Conservation (phyloP, 1,140 invertebrate species). For the Drosophila santomea region DNA sequence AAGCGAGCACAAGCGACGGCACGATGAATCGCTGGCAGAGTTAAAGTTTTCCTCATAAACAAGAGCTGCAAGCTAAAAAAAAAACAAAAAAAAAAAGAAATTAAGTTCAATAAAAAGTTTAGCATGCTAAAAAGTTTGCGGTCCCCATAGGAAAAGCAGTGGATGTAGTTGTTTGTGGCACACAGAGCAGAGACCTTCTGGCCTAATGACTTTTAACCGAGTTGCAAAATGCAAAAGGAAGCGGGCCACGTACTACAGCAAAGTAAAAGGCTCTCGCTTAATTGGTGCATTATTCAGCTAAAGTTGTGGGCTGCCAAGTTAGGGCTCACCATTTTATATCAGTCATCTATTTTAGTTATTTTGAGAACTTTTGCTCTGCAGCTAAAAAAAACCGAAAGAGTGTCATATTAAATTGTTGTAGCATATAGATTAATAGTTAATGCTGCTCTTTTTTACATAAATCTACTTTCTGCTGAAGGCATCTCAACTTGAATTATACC, state of each 20-base stretch:
- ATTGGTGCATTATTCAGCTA: constrained; percentile 67
- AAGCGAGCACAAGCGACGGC: constrained; percentile 10
- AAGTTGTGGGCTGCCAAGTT: constrained; percentile 60
- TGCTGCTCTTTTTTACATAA: no score
- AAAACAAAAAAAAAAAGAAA: constrained; percentile 26
- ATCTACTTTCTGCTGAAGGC: no score
- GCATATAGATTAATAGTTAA: no score
- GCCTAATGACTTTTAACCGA: constrained; percentile 79
- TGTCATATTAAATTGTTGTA: no score
- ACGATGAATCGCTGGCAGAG: constrained; percentile 49
- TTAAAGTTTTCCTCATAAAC: constrained; percentile 68
- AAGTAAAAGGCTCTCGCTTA: constrained; percentile 35
- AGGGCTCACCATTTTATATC: constrained; percentile 1
- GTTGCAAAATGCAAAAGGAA: constrained; percentile 61
- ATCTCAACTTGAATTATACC: no score
- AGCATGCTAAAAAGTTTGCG: constrained; percentile 63
- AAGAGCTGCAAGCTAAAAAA: constrained; percentile 19
- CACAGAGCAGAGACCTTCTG: constrained; percentile 32
- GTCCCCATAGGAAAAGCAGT: constrained; percentile 19
- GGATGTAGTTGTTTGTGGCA: background rate
- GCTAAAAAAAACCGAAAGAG: no score
- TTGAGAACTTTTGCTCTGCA: background rate
- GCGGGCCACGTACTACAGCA: constrained; percentile 17
- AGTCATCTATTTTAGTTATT: constrained; percentile 31
- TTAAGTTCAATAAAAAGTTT: constrained; percentile 75